Conservation (phyloP, 2,888 invertebrate species). For the Altica lythri region DNA sequence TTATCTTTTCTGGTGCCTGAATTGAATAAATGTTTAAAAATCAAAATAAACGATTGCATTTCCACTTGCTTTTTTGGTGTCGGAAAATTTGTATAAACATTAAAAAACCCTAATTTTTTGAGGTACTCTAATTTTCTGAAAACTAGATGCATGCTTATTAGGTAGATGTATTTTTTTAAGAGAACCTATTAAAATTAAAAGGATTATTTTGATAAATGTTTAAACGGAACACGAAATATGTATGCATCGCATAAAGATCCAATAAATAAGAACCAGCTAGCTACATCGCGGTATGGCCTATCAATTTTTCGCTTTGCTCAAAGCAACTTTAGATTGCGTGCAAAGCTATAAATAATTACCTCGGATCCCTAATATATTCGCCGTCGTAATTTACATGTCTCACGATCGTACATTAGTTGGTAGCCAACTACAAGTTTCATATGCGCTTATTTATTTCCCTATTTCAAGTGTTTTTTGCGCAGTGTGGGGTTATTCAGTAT, state of each 20-base stretch:
- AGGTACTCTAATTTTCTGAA: no score
- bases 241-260: slow-evolving; percentile 12
- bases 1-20: no score
- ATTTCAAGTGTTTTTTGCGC: slow-evolving; percentile 45
- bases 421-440: slow-evolving; percentile 54
- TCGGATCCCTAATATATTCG: slow-evolving; percentile 50
- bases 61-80: no score
- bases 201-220: no score
- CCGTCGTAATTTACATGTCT: slow-evolving; percentile 53
- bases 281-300: slow-evolving; percentile 34
- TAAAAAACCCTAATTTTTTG: no score
- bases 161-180: no score
- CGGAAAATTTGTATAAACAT: no score
- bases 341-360: slow-evolving; percentile 49
- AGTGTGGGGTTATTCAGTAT: slow-evolving; percentile 43
- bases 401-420: slow-evolving; percentile 53
- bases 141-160: no score
- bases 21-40: no score
- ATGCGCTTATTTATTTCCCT: slow-evolving; percentile 49
- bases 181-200: no score
- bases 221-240: slow-evolving; percentile 6
- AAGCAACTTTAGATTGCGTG: slow-evolving; percentile 51
- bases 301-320: slow-evolving; percentile 37
- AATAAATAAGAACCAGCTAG: slow-evolving; percentile 28
- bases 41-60: no score